These are phyloP conservation scores for Asobara japonica DNA, from an alignment of 1,140 invertebrate genomes.

Conservation along the genomic window DNA sequence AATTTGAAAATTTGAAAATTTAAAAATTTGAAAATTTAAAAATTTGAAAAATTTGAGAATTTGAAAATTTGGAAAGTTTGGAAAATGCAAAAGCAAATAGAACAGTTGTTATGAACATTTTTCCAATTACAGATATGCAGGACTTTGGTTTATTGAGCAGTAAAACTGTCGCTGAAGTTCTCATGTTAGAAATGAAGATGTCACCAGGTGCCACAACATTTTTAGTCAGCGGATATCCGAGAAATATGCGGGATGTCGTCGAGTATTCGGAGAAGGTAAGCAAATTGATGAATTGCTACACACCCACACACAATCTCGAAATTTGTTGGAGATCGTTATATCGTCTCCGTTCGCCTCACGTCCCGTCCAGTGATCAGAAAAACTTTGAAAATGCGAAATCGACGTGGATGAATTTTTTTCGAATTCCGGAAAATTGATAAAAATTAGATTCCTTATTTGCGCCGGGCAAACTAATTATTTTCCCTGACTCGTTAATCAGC, in stretches of 20 bases:
- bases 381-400: too few relatives aligned
- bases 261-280: slow-evolving; percentile 90
- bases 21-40: too few relatives aligned
- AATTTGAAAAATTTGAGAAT: too few relatives aligned
- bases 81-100: neutral
- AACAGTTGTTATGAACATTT: neutral
- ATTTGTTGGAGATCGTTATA: too few relatives aligned
- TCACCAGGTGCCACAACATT: slow-evolving; percentile 89
- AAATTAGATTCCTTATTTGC: neutral
- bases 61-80: neutral
- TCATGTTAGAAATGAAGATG: slow-evolving; percentile 95
- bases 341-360: too few relatives aligned
- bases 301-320: too few relatives aligned
- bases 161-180: slow-evolving; percentile 86
- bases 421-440: too few relatives aligned
- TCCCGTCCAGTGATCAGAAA: too few relatives aligned
- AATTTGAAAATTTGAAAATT: too few relatives aligned
- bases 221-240: slow-evolving; percentile 94
- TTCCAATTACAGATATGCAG: slow-evolving; percentile 76
- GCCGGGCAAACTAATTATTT: neutral
- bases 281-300: neutral
- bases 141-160: slow-evolving; percentile 85
- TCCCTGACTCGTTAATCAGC: neutral
- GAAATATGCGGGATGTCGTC: slow-evolving; percentile 89
- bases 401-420: too few relatives aligned